Percentiles rank a stretch among this genome's conserved stretches.
These are phyloP conservation scores for Sminthurides aquaticus DNA, from an alignment of 2,888 invertebrate genomes.

Conservation along the genomic window DNA sequence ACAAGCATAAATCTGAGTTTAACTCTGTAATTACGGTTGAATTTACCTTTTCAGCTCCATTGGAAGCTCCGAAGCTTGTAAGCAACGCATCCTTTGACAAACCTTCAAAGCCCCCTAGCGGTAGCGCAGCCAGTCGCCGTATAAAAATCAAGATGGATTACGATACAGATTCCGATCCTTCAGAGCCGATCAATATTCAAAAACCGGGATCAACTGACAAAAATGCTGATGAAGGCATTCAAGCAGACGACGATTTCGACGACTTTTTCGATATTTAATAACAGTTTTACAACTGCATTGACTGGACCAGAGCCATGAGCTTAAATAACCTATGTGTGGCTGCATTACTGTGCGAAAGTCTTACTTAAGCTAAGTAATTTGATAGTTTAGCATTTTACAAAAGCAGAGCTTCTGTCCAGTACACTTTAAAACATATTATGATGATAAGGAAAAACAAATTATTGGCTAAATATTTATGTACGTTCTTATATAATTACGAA, in stretches of 20 bases:
- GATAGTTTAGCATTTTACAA: no score
- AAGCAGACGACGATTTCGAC: constrained; percentile 17
- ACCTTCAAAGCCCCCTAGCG: background rate
- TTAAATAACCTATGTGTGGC: background rate
- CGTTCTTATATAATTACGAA: no score
- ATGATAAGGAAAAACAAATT: no score
- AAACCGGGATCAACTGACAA: constrained; percentile 10
- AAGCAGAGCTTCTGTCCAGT: no score
- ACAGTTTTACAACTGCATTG: background rate
- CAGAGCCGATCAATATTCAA: background rate
- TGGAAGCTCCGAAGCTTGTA: no score
- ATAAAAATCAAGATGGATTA: constrained; percentile 13
- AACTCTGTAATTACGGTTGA: no score
- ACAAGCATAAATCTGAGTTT: no score
- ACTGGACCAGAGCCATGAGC: background rate
- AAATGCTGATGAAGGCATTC: background rate
- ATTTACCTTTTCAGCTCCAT: no score
- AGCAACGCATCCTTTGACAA: no score
- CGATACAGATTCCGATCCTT: constrained; percentile 14
- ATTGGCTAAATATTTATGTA: no score
- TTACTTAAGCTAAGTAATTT: no score
- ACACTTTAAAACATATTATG: no score
- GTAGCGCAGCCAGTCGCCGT: background rate
- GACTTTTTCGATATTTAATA: constrained; percentile 18
- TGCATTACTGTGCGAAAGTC: background rate